Base-by-base conservation (phyloP, 1,140 invertebrate species). In the Monomorium pharaonis region DNA sequence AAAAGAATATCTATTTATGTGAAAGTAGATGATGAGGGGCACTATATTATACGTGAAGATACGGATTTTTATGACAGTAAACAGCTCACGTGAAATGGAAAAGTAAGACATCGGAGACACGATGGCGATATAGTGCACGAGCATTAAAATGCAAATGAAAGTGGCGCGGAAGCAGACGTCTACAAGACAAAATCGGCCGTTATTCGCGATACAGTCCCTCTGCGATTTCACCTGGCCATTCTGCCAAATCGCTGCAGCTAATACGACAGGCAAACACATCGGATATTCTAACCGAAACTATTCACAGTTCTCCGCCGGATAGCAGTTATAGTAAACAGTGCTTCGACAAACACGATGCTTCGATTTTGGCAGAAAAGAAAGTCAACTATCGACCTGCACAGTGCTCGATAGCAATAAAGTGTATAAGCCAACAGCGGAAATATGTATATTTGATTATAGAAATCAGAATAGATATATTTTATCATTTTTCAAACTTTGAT, bases 131-230 rank as follows among this genome's bases (percentile, higher is more conserved):
- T 54, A 72, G 65, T 44, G 72, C 80, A 72, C 56, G 49, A 69
- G 56, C 87, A 80, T 88, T 89, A 89, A 77, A 63, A 89, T 77
- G 88, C 84, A 77, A 89, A 89, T 67, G 72, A 72, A 89, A 85
- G 63, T 63, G 33, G 47, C 51, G 74, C 30, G 47, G 51, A 47
- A 62, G 74, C 4, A 58, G 30, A 74, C 70, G 54, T n/a, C 33
- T 30, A 18, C 44, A 44, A 62, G 78, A 51, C 21, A 30, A 51
- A 85, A 44, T 44, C 54, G 3, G 18, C 12, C 58, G 33, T 24
- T 84, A 63, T 78, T 56, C 49, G 60, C 37, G 16, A 58, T 54
- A 74, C 51, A 72, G 10, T 58, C 47, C 76, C 69, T 83, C 6
- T n/a, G 49, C 37, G 42, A 58, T 33, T 85, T 74, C 78, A 16